phyloP scores from a whole-genome alignment of 2,888 invertebrate species.

The Caenorhabditis drosophilae region DNA sequence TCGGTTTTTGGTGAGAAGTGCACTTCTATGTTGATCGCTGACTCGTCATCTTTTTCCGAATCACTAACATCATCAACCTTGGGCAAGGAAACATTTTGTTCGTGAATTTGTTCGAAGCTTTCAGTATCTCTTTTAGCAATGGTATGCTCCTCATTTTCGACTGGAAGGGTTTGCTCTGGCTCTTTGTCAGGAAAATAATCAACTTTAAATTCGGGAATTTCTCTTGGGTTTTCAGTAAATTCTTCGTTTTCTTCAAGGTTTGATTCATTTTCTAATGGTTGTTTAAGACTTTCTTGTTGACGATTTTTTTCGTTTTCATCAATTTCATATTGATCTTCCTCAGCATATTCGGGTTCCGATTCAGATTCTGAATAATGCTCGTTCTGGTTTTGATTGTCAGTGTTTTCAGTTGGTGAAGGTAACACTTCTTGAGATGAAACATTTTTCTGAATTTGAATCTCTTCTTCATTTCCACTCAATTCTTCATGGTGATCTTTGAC shows the following conservation, averaged over 20 bases:
- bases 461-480: constrained; percentile 11
- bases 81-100: no score
- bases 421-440: no score
- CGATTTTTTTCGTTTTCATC: constrained; percentile 6
- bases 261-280: not conserved
- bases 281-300: not conserved
- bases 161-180: not conserved
- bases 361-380: constrained; percentile 19
- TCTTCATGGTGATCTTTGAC: constrained; percentile 1
- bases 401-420: not conserved
- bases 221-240: not conserved
- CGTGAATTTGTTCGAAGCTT: no score
- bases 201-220: constrained; percentile 3
- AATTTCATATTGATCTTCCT: constrained; percentile 24
- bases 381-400: not conserved
- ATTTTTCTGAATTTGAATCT: constrained; percentile 4
- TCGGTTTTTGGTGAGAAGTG: no score
- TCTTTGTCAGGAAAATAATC: constrained; percentile 1
- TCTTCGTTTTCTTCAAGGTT: no score
- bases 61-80: no score
- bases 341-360: constrained; percentile 42
- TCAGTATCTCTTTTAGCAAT: not conserved
- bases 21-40: no score
- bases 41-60: no score
- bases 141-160: not conserved